Base-by-base conservation (phyloP, 2,797 vertebrate genomes). In the Thaleichthys pacificus region DNA sequence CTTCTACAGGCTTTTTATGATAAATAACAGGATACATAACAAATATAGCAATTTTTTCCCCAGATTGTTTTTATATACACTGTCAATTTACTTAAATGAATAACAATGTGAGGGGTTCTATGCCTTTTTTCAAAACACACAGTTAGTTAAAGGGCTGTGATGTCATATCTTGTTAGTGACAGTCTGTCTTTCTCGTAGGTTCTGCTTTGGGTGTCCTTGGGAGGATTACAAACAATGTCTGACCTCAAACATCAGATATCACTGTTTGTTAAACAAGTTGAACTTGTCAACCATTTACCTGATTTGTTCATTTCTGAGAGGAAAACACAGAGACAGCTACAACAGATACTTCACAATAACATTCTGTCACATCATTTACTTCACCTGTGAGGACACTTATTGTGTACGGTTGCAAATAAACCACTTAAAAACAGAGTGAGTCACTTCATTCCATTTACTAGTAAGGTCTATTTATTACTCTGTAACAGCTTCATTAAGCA, bases 181-280 rank as follows among this genome's bases (percentile, higher is more conserved):
- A 11, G 38, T 1, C 22, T 58, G 60, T 64, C 15, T 72, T 61
- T 3, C 28, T 5, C 1, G 8, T 38, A 60, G 57, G 38, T 49
- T 19, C 38, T 3, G 3, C 8, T 49, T 64, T 68, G 47, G 49
- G 8, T 26, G 49, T 66, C 58, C 61, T 69, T 5, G 24, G 22
- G 5, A 0, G 24, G 19, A 70, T 71, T n/a, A 63, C 73, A 56
- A 61, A 61, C 51, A 71, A 57, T 7, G 21, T 72, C 56, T 80
- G 78, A 81, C 78, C 71, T 56, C 51, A 56, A n/a, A 56, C 17
- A 5, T 19, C 6, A n/a, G 51, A 56, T 56, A 56, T 56, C 51
- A 17, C 14, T 14, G 17, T 56, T 56, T 56, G 51, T 1, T 17
- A 56, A 56, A 56, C 51, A 56, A n/a, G 51, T 56, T 56, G 1